phyloP scores from a whole-genome alignment of 2,888 invertebrate genomes.

The Rhamnusium bicolor region DNA sequence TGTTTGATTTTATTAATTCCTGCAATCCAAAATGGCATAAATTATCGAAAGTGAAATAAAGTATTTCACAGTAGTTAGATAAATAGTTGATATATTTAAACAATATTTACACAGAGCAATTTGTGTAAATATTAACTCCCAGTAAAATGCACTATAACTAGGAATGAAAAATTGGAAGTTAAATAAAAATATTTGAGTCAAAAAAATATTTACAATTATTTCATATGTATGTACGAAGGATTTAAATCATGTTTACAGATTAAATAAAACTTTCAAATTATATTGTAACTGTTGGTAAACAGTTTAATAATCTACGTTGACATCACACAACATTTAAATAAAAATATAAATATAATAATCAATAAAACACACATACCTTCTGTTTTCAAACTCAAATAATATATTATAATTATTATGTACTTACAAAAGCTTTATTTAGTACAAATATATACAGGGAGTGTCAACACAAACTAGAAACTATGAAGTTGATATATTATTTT shows the following conservation, averaged over 20 bases:
- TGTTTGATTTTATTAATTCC: neutral
- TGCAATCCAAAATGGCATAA: neutral
- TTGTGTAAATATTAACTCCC: constrained; percentile 40
- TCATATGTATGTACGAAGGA: constrained; percentile 36
- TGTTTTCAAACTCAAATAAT: neutral
- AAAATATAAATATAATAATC: constrained; percentile 5
- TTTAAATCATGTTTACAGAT: constrained; percentile 44
- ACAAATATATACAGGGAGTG: neutral
- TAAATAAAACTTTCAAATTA: constrained; percentile 35
- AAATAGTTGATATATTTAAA: constrained; percentile 28
- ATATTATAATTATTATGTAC: neutral
- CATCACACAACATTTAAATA: neutral
- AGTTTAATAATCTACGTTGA: constrained; percentile 16
- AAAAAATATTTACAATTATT: constrained; percentile 50
- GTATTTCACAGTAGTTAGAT: constrained; percentile 16
- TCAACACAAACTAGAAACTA: neutral
- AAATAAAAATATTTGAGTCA: constrained; percentile 48
- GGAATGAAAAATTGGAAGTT: constrained; percentile 42
- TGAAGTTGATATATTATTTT: no score
- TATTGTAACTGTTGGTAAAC: constrained; percentile 26
- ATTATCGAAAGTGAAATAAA: constrained; percentile 6
- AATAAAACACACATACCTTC: neutral
- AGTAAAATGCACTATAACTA: constrained; percentile 21
- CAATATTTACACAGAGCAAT: constrained; percentile 17
- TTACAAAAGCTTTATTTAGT: neutral